Evolutionary conservation across 2,113 vertebrate species (phyloP), one percentile per base, ranked within the genome.

Genomic region (Barnardius zonarius): DNA sequence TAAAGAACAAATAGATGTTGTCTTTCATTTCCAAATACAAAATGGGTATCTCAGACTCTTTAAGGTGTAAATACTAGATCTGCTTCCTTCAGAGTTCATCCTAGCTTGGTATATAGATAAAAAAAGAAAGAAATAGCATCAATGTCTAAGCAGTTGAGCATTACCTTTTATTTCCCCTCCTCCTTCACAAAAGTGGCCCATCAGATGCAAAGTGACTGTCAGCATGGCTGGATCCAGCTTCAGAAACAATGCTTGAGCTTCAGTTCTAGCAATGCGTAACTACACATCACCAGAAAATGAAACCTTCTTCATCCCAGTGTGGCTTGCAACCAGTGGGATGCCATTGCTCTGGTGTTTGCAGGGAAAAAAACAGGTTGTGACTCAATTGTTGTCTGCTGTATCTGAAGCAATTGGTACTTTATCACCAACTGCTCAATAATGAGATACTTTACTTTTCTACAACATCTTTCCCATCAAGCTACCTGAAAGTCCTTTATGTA

Each of bases 381-480:
- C 17, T 48, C 12, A 3, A 3, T 43, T 27, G 25, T 27, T 3
- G 1, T 5, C 31, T 13, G 17, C 61, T 4, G 15, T 2, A 5
- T 2, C 37, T 1, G 0, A 35, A 61, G 24, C 59, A 18, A 7
- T 19, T 7, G 1, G n/a, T 30, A 20, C 39, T 64, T n/a, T 61
- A 78, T 13, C 55, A 39, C 31, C 10, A 49, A 20, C 24, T 7
- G 41, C 55, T 44, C 25, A 5, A 3, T 12, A 11, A 18, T 0
- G 2, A 18, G 16, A 19, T 2, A 4, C 0, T 7, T 30, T 5
- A 5, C 37, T 1, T 30, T 20, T 51, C 69, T 11, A 27, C 28
- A 44, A 1, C 33, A 12, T 2, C 25, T 51, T 55, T 8, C 5
- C 25, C 9, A 8, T 16, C 48, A 11, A 7, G 10, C 4, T 11